A percentile compares a stretch with the other conserved stretches of the same genome.
Evolutionary conservation across 2,797 vertebrate genomes (phyloP).

Genomic region (Brotula barbata): DNA sequence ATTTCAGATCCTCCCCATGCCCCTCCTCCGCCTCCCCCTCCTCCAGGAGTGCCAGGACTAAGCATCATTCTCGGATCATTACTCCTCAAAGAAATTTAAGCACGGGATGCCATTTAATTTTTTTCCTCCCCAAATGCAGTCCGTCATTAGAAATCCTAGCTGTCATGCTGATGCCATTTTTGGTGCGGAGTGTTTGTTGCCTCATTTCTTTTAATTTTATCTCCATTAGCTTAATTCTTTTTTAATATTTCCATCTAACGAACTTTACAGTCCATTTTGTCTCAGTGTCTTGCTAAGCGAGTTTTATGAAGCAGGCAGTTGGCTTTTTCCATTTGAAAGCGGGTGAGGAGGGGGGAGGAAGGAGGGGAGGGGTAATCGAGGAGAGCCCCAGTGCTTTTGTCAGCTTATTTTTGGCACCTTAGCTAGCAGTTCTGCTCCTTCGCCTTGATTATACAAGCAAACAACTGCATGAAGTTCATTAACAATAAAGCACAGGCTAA

Average conservation of each 20-base stretch:
- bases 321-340: slow-evolving; percentile 83
- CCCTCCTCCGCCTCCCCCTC: slow-evolving; percentile 76
- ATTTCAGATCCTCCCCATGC: slow-evolving; percentile 81
- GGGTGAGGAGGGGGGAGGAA: slow-evolving; percentile 65
- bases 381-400: slow-evolving; percentile 90
- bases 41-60: slow-evolving; percentile 90
- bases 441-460: slow-evolving; percentile 99
- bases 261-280: slow-evolving; percentile 99
- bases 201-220: slow-evolving; percentile 99
- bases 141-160: slow-evolving; percentile 99
- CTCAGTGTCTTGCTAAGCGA: slow-evolving; percentile 99
- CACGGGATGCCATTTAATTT: slow-evolving; percentile 98
- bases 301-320: slow-evolving; percentile 99
- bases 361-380: slow-evolving; percentile 54
- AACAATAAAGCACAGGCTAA: slow-evolving; percentile 99
- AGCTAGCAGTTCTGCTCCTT: slow-evolving; percentile 99
- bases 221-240: slow-evolving; percentile 99
- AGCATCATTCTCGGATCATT: slow-evolving; percentile 99
- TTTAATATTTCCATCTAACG: slow-evolving; percentile 99
- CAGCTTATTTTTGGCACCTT: slow-evolving; percentile 99
- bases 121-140: slow-evolving; percentile 89
- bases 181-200: slow-evolving; percentile 99
- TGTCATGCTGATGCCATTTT: slow-evolving; percentile 99
- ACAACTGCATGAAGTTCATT: slow-evolving; percentile 99
- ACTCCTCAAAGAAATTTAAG: slow-evolving; percentile 99